phyloP scores from a whole-genome alignment of 1,140 invertebrate genomes.

The Hesperophylax magnus region DNA sequence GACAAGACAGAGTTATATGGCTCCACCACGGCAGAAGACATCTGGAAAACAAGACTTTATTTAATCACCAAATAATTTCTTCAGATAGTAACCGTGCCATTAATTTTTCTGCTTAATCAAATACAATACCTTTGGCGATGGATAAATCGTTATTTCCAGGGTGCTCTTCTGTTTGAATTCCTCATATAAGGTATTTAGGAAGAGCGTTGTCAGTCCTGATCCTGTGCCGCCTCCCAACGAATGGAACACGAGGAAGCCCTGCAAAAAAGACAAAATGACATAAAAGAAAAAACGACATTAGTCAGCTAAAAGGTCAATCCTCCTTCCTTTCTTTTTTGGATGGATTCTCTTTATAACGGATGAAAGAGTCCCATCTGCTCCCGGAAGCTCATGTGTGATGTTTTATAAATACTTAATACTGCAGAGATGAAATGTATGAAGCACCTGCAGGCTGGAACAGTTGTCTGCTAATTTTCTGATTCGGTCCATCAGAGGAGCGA shows the following conservation, averaged over 20 bases:
- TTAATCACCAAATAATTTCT: no score
- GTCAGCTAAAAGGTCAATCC: no score
- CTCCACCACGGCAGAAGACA: conserved; percentile 91
- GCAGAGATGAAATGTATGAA: neutral
- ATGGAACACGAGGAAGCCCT: conserved; percentile 93
- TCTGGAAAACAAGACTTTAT: conserved; percentile 71
- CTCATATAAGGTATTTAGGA: conserved; percentile 91
- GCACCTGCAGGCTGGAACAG: conserved; percentile 83
- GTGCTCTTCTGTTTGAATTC: conserved; percentile 93
- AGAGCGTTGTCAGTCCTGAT: conserved; percentile 87
- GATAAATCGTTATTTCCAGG: conserved; percentile 91
- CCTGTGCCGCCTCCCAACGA: conserved; percentile 92
- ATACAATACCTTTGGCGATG: conserved; percentile 74
- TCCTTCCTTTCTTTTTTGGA: no score
- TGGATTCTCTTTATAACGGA: no score
- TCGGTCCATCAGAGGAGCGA: conserved; percentile 79
- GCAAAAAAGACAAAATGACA: conserved; percentile 63
- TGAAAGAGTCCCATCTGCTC: no score
- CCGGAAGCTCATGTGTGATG: no score
- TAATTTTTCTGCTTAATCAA: no score
- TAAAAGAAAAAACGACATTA: neutral
- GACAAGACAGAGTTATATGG: conserved; percentile 91
- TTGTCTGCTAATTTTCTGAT: conserved; percentile 84
- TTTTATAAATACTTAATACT: no score
- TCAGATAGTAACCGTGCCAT: no score